A percentile compares a stretch with the other conserved stretches of the same genome.
Conservation (phyloP, 2,113 vertebrate species). For the Bombycilla garrulus region DNA sequence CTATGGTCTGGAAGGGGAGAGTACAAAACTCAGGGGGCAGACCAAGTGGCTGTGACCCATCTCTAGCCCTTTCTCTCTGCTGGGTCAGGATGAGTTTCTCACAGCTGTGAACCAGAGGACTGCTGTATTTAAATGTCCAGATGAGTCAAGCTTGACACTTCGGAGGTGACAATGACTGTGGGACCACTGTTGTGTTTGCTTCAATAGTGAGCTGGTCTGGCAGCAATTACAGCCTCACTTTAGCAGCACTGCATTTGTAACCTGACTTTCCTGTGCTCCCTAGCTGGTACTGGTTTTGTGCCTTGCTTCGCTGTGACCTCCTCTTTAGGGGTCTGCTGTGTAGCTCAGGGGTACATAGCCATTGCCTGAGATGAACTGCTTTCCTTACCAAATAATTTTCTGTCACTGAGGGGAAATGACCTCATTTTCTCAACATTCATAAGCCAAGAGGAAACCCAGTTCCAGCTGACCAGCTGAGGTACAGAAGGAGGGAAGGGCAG, state of each 20-base stretch:
- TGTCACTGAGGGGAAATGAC: slow-evolving; percentile 55
- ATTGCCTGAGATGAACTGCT: slow-evolving; percentile 17
- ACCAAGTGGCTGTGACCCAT: neutral
- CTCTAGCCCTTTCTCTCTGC: neutral
- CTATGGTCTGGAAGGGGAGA: neutral
- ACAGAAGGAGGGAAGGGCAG: slow-evolving; percentile 32
- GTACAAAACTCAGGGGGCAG: neutral
- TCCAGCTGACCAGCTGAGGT: slow-evolving; percentile 50
- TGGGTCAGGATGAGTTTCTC: neutral
- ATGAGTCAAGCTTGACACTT: neutral
- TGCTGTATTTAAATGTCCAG: neutral
- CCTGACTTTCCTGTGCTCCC: neutral
- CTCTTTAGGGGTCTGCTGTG: neutral
- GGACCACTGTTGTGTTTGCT: neutral
- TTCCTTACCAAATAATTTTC: slow-evolving; percentile 38
- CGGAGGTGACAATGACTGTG: neutral
- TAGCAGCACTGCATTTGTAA: neutral
- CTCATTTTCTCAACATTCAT: slow-evolving; percentile 22
- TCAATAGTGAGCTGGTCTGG: neutral
- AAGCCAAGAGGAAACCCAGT: slow-evolving; percentile 43
- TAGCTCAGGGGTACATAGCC: neutral
- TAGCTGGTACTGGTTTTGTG: neutral
- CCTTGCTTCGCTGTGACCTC: neutral
- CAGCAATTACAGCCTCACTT: neutral
- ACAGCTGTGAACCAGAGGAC: neutral